These are phyloP conservation scores for Apus apus DNA, from an alignment of 2,113 vertebrate genomes.

Conservation along the genomic window DNA sequence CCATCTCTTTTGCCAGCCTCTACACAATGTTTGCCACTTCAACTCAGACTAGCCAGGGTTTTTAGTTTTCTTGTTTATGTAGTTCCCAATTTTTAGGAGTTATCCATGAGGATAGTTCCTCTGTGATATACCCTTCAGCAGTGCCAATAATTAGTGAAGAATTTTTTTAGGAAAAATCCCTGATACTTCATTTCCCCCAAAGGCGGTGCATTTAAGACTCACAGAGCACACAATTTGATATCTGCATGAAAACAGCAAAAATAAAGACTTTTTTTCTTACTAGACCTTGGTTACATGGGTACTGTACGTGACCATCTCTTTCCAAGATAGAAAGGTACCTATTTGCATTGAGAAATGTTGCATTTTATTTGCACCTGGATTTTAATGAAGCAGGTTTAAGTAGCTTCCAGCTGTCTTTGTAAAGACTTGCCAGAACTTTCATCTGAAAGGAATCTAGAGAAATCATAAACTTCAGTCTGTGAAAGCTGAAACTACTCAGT, in stretches of 20 bases:
- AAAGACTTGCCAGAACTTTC: constrained; percentile 38
- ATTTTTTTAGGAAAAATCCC: neutral
- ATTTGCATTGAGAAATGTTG: neutral
- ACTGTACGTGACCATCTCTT: neutral
- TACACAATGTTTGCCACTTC: neutral
- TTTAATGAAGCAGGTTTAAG: neutral
- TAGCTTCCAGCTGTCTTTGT: constrained; percentile 31
- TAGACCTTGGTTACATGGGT: neutral
- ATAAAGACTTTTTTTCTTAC: neutral
- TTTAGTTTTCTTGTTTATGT: neutral
- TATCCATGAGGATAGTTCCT: neutral
- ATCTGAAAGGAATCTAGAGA: constrained; percentile 16
- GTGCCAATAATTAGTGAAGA: neutral
- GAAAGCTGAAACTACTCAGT: constrained; percentile 20
- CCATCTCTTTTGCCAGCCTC: neutral
- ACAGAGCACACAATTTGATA: neutral
- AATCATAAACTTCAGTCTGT: constrained; percentile 29
- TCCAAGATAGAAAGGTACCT: neutral
- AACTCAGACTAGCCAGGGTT: neutral
- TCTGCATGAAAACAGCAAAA: neutral
- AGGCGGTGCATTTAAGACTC: neutral
- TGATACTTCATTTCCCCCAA: neutral
- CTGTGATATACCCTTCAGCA: neutral
- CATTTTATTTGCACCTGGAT: constrained; percentile 13
- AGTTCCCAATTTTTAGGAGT: neutral